Conservation (phyloP, 2,888 invertebrate species). For the Monoplex corrugatus region DNA sequence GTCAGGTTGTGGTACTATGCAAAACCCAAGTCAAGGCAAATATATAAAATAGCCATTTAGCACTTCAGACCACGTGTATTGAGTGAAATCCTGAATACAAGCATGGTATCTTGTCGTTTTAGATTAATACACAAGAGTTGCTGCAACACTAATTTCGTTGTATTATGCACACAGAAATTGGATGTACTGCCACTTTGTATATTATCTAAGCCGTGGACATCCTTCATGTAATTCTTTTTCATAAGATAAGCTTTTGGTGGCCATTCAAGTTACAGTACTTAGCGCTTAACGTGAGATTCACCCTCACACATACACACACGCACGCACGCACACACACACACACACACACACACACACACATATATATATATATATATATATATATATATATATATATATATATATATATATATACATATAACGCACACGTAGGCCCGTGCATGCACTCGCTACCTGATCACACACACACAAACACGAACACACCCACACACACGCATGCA, state of each 20-base stretch:
- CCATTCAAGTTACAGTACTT: not conserved
- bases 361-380: slow-evolving; percentile 26
- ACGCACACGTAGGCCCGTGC: not conserved
- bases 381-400: not conserved
- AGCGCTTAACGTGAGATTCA: not conserved
- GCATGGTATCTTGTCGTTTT: too few relatives aligned
- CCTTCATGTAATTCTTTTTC: not conserved
- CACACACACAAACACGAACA: slow-evolving; percentile 10
- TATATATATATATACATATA: not conserved
- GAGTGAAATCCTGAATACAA: too few relatives aligned
- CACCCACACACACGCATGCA: not conserved
- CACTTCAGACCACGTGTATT: too few relatives aligned
- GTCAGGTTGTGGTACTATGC: too few relatives aligned
- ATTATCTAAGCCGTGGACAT: not conserved
- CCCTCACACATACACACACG: not conserved
- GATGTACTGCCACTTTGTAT: too few relatives aligned
- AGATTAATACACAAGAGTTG: too few relatives aligned
- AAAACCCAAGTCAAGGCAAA: too few relatives aligned
- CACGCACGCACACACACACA: not conserved
- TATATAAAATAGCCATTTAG: too few relatives aligned
- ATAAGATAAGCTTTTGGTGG: too few relatives aligned
- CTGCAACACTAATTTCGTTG: too few relatives aligned
- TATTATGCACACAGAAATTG: too few relatives aligned
- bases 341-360: slow-evolving; percentile 19
- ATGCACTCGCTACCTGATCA: not conserved